These are phyloP conservation scores for Odontamblyopus lacepedii DNA, from an alignment of 2,797 vertebrate species.

Conservation along the genomic window DNA sequence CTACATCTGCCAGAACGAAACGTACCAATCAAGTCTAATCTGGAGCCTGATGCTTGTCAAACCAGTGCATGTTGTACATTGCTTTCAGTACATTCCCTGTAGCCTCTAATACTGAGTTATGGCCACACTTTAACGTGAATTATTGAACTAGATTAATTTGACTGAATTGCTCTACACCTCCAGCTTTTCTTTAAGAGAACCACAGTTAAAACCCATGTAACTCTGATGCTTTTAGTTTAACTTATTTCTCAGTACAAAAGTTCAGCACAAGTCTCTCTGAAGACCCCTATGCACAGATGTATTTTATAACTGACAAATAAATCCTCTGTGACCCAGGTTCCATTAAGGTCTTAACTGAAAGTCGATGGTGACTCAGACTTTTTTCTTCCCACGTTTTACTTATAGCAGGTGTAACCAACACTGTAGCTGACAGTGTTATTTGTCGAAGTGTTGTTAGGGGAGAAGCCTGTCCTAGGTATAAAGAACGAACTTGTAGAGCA, in stretches of 20 bases:
- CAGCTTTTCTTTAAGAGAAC: slow-evolving; percentile 33
- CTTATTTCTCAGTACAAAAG: slow-evolving; percentile 26
- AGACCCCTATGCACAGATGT: slow-evolving; percentile 46
- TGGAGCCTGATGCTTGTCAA: too few species aligned
- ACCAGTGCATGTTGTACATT: too few species aligned
- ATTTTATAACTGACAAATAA: slow-evolving; percentile 55
- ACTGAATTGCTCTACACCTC: slow-evolving; percentile 10
- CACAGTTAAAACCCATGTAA: neutral
- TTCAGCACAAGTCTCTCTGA: slow-evolving; percentile 1
- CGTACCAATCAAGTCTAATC: too few species aligned
- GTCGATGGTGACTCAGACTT: slow-evolving; percentile 32
- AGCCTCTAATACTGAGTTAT: too few species aligned
- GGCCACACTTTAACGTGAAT: neutral
- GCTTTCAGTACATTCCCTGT: too few species aligned
- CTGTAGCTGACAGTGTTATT: slow-evolving; percentile 27
- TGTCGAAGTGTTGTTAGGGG: slow-evolving; percentile 20
- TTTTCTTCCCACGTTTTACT: slow-evolving; percentile 37
- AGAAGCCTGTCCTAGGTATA: slow-evolving; percentile 12
- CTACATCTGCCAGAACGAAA: too few species aligned
- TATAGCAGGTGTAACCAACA: slow-evolving; percentile 30
- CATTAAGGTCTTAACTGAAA: slow-evolving; percentile 67
- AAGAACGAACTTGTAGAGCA: slow-evolving; percentile 12
- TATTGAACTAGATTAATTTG: neutral
- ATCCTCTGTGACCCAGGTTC: slow-evolving; percentile 47
- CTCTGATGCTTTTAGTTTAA: slow-evolving; percentile 50